These are phyloP conservation scores for Rhinichthys osculus DNA, from an alignment of 2,797 vertebrate genomes.

Conservation along the genomic window DNA sequence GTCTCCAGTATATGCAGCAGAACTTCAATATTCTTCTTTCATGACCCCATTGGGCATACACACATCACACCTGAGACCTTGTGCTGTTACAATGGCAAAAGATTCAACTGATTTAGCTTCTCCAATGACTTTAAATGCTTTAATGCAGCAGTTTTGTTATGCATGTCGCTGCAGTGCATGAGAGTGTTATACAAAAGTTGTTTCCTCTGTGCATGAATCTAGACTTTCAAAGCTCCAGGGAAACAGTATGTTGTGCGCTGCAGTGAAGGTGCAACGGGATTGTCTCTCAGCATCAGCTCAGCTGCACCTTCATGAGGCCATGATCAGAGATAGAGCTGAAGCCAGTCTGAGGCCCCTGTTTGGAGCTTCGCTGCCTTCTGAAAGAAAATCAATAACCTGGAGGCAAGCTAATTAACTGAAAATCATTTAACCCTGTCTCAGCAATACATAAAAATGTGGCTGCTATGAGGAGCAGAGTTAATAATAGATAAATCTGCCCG, in stretches of 20 bases:
- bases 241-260: slow-evolving; percentile 5
- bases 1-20: slow-evolving; percentile 36
- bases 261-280: background rate
- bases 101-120: slow-evolving; percentile 55
- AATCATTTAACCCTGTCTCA: slow-evolving; percentile 72
- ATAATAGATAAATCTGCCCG: slow-evolving; percentile 71
- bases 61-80: slow-evolving; percentile 56
- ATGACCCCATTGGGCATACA: slow-evolving; percentile 62
- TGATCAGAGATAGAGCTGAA: slow-evolving; percentile 36
- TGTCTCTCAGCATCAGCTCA: background rate
- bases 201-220: slow-evolving; percentile 2
- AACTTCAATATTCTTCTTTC: slow-evolving; percentile 57
- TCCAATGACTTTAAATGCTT: slow-evolving; percentile 34
- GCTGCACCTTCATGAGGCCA: slow-evolving; percentile 4
- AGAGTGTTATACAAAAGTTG: background rate
- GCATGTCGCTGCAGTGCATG: background rate
- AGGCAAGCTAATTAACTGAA: slow-evolving; percentile 75
- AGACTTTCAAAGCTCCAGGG: slow-evolving; percentile 17
- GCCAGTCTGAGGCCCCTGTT: slow-evolving; percentile 60
- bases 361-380: slow-evolving; percentile 63
- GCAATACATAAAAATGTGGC: slow-evolving; percentile 68
- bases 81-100: slow-evolving; percentile 51
- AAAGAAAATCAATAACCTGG: slow-evolving; percentile 74
- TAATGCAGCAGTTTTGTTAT: background rate
- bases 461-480: slow-evolving; percentile 70